These are phyloP conservation scores for Chiloscyllium plagiosum DNA, from an alignment of 2,113 vertebrate species.

Conservation along the genomic window DNA sequence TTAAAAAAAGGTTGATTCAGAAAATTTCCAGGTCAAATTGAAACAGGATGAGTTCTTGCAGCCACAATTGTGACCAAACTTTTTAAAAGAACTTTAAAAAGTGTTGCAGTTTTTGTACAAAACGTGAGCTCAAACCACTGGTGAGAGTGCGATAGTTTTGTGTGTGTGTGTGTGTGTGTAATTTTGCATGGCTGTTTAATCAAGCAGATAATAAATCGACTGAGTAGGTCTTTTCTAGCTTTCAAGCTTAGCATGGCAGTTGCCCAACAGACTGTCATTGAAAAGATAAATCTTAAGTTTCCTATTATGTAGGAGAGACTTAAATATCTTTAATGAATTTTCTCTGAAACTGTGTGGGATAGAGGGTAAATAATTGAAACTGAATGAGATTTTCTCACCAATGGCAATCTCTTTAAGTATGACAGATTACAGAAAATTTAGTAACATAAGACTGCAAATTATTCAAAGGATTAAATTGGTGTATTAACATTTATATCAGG, in stretches of 20 bases:
- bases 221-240: neutral
- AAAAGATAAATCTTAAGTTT: neutral
- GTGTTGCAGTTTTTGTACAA: neutral
- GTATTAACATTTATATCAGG: neutral
- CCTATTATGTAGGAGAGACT: neutral
- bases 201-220: neutral
- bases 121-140: neutral
- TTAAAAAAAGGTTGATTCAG: neutral
- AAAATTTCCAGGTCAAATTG: neutral
- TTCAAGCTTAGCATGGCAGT: neutral
- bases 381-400: neutral
- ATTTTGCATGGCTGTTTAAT: conserved; percentile 15
- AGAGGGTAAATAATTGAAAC: neutral
- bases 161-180: neutral
- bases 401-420: neutral
- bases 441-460: neutral
- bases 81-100: neutral
- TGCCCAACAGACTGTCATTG: neutral
- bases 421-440: neutral
- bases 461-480: too few species aligned
- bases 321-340: conserved; percentile 3
- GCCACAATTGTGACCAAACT: neutral
- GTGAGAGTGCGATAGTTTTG: neutral
- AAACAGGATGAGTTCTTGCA: neutral
- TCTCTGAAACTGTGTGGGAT: neutral